Conservation (phyloP, 2,888 invertebrate species). For the Aporophyla nigra region DNA sequence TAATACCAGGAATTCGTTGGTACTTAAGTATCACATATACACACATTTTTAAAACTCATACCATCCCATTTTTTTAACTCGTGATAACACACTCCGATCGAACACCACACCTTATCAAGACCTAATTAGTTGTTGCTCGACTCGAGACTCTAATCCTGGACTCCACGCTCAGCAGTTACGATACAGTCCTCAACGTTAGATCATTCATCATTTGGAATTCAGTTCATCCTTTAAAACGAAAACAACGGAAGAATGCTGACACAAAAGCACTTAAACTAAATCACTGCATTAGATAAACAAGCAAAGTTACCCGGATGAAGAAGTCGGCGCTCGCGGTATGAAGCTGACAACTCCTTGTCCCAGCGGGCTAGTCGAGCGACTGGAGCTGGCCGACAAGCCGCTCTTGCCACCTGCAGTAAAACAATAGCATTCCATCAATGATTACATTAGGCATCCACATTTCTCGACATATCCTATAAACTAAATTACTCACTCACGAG, state of each 20-base stretch:
- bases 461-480: constrained; percentile 31
- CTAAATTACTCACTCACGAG: constrained; percentile 34
- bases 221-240: constrained; percentile 26
- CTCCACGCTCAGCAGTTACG: neutral
- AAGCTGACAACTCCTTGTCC: constrained; percentile 88
- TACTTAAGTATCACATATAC: no score
- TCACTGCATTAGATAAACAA: constrained; percentile 51
- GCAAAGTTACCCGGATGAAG: constrained; percentile 89
- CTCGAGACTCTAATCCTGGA: neutral
- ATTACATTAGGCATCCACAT: constrained; percentile 47
- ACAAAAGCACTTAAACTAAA: constrained; percentile 50
- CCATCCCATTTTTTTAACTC: neutral
- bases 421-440: constrained; percentile 66
- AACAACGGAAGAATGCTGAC: constrained; percentile 34
- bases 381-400: constrained; percentile 90
- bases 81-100: neutral
- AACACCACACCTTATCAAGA: neutral
- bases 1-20: neutral
- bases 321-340: constrained; percentile 89
- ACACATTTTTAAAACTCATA: no score
- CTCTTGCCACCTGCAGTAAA: constrained; percentile 85
- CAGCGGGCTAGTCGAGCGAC: constrained; percentile 91
- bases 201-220: constrained; percentile 8
- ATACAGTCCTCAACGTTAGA: neutral
- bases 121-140: no score